Base-by-base conservation (phyloP, 2,113 vertebrate genomes). In the Megaleporinus macrocephalus region DNA sequence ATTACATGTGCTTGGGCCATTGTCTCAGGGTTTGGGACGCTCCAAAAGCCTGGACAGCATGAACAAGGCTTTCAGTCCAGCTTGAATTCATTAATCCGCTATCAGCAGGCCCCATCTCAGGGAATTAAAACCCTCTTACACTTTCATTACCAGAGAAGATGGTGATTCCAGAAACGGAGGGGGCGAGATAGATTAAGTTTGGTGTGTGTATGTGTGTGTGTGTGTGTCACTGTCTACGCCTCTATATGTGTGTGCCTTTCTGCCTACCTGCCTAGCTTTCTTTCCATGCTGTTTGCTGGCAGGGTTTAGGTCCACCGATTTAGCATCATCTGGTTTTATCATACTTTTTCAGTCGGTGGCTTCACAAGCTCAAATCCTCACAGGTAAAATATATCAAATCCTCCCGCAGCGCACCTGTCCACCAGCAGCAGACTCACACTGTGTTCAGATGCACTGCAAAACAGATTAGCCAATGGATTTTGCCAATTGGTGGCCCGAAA, bases 391-490 rank as follows among this genome's bases (percentile, higher is more conserved):
- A 69, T 73, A 66, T 74, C 47, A 84, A 84, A 84, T 84, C 73
- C 59, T 20, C 57, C 69, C 22, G 44, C 22, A 68, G 71, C 29
- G n/a, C 70, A 65, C 59, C 53, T 1, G 36, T 85, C 27, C 69
- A 79, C 77, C 73, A 22, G 36, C 73, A 72, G 12, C n/a, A 26
- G 71, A 57, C 66, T 57, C 80, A 76, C 44, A 77, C 59, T 73
- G 73, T 70, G 59, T 83, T 80, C 70, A 73, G 73, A 70, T 59
- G 65, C 20, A 36, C 77, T 57, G 80, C 76, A 73, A 72, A 76
- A 78, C 47, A 79, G 84, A 85, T 85, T 79, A 86, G 51, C 18
- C 85, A 68, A 69, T 72, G 80, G 76, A 76, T 83, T 83, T 61
- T 65, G 16, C 51, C 73, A 27, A 73, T 29, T 24, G 73, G 75